A percentile compares a stretch with the other conserved stretches of the same genome.
These are phyloP conservation scores for Callitettix versicolor DNA, from an alignment of 1,140 invertebrate genomes.

Conservation along the genomic window DNA sequence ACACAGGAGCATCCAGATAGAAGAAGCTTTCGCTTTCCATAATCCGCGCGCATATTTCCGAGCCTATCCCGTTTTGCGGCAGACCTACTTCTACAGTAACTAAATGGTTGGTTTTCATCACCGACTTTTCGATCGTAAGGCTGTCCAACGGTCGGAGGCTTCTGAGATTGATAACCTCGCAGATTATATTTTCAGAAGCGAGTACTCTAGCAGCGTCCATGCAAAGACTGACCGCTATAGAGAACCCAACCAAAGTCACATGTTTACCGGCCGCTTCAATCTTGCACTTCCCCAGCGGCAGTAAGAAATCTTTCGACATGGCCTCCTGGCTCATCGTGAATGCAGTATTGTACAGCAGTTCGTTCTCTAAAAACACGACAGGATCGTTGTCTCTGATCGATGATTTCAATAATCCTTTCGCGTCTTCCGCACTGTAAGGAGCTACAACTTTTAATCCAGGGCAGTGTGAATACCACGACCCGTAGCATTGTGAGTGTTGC, in stretches of 20 bases:
- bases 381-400: constrained; percentile 92
- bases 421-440: constrained; percentile 89
- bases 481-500: constrained; percentile 98
- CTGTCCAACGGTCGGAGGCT: constrained; percentile 85
- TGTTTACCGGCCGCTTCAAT: constrained; percentile 65
- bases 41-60: constrained; percentile 87
- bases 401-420: constrained; percentile 84
- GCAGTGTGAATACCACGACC: constrained; percentile 91
- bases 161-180: constrained; percentile 93
- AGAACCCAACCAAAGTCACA: constrained; percentile 85
- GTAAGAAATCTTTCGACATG: constrained; percentile 74
- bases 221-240: constrained; percentile 74
- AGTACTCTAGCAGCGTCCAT: constrained; percentile 83
- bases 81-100: constrained; percentile 93
- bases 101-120: constrained; percentile 89
- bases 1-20: constrained; percentile 87
- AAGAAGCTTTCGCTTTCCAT: constrained; percentile 92
- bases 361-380: constrained; percentile 93
- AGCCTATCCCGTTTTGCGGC: constrained; percentile 87
- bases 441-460: constrained; percentile 84
- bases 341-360: constrained; percentile 82
- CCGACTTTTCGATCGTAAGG: constrained; percentile 76
- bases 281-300: constrained; percentile 85
- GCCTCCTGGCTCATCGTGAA: constrained; percentile 89
- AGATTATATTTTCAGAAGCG: constrained; percentile 71